Percentiles rank a stretch among this genome's conserved stretches.
Conservation (phyloP, 2,888 invertebrate species). For the Hecatera dysodea region DNA sequence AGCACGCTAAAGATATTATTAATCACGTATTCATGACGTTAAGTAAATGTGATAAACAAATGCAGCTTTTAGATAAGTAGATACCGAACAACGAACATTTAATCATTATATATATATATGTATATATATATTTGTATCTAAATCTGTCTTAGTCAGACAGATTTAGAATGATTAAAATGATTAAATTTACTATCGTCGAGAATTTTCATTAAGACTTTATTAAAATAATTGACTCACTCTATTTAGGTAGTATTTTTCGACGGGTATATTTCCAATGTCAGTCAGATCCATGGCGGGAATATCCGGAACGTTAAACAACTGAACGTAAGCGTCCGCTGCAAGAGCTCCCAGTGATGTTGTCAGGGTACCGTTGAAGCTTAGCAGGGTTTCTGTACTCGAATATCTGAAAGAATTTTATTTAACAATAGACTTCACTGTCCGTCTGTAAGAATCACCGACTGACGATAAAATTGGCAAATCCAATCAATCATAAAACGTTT, state of each 20-base stretch:
- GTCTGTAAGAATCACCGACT: background rate
- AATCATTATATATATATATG: background rate
- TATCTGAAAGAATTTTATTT: constrained; percentile 72
- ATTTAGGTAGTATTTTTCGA: constrained; percentile 84
- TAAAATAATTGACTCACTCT: constrained; percentile 74
- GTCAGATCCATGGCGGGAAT: constrained; percentile 75
- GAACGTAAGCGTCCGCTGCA: constrained; percentile 76
- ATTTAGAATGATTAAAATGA: too few species aligned
- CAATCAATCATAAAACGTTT: background rate
- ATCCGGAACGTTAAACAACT: constrained; percentile 69
- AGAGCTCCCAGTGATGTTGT: constrained; percentile 74
- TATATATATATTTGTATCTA: background rate
- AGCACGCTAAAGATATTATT: background rate
- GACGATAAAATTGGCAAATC: background rate
- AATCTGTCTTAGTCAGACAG: too few species aligned
- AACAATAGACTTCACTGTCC: background rate
- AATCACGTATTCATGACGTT: constrained; percentile 8
- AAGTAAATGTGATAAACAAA: background rate
- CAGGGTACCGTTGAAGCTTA: constrained; percentile 76
- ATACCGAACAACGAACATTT: background rate
- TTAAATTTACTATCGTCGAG: background rate
- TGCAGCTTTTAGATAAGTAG: background rate
- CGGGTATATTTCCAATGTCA: constrained; percentile 67
- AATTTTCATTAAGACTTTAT: background rate
- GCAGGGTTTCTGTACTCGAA: constrained; percentile 79